Percentiles rank a stretch among this genome's conserved stretches.
Conservation (phyloP, 2,888 invertebrate species). For the Heliconius cydno region DNA sequence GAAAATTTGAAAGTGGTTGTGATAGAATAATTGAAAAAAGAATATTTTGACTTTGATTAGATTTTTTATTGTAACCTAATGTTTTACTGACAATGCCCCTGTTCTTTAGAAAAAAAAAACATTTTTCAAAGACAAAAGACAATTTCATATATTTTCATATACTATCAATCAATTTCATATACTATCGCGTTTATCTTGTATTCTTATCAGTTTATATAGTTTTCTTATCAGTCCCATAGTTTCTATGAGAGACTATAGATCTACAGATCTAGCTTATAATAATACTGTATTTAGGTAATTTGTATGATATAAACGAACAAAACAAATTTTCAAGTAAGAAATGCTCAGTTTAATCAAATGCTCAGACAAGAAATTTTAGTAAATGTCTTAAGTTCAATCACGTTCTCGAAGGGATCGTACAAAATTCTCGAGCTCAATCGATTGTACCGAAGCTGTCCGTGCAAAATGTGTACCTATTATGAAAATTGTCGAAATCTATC, state of each 20-base stretch:
- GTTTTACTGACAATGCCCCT: too few relatives aligned
- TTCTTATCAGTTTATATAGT: not conserved
- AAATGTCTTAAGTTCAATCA: conserved; percentile 21
- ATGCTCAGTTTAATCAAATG: not conserved
- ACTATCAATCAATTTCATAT: too few relatives aligned
- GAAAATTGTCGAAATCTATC: not conserved
- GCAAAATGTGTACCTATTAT: not conserved
- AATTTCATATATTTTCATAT: too few relatives aligned
- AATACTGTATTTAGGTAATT: not conserved
- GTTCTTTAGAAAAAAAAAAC: too few relatives aligned
- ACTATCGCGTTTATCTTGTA: too few relatives aligned
- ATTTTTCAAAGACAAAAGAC: too few relatives aligned
- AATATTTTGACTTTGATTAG: too few relatives aligned
- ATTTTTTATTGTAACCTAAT: too few relatives aligned
- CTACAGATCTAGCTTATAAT: not conserved
- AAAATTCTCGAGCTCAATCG: conserved; percentile 12
- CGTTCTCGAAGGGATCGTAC: conserved; percentile 7
- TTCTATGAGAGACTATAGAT: not conserved
- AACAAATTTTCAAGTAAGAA: not conserved
- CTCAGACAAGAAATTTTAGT: not conserved
- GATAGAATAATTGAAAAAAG: too few relatives aligned
- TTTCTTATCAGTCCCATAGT: not conserved
- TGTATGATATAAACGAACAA: not conserved
- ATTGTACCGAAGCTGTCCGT: not conserved
- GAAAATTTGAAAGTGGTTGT: too few relatives aligned